phyloP scores from a whole-genome alignment of 2,113 vertebrate species.

The Furnarius figulus region DNA sequence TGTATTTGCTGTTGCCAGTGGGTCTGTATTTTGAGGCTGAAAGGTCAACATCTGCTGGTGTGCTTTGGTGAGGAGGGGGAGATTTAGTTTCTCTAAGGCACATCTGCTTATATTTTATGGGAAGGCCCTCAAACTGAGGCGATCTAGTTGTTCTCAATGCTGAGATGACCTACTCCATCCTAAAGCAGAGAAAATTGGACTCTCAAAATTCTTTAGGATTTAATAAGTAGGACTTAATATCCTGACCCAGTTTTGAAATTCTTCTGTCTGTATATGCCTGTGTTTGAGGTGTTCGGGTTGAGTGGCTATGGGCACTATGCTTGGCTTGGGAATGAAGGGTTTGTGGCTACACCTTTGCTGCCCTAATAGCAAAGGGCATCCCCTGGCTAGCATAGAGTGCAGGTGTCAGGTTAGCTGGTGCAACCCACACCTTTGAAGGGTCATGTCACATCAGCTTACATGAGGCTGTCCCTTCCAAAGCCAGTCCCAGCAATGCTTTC shows the following conservation, averaged over 20 bases:
- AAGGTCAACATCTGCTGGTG: neutral
- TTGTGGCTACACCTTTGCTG: fast-evolving
- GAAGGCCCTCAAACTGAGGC: fast-evolving
- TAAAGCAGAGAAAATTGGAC: neutral
- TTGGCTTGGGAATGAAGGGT: neutral
- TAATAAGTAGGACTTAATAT: neutral
- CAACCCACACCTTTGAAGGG: too few relatives aligned
- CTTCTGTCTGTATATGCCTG: neutral
- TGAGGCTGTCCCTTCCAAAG: neutral
- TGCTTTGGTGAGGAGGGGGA: neutral
- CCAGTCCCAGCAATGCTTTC: fast-evolving
- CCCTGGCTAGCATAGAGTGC: too few relatives aligned
- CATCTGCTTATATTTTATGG: neutral
- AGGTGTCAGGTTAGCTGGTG: fast-evolving
- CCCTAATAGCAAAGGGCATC: fast-evolving
- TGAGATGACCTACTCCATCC: neutral
- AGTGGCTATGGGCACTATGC: neutral
- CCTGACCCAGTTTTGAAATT: neutral
- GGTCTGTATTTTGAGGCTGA: neutral
- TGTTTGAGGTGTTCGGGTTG: fast-evolving
- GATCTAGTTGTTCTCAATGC: neutral
- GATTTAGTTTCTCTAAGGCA: fast-evolving
- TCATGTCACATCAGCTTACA: neutral
- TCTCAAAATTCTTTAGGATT: neutral
- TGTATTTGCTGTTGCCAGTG: neutral